phyloP scores from a whole-genome alignment of 2,113 vertebrate species.

The Pithys albifrons region DNA sequence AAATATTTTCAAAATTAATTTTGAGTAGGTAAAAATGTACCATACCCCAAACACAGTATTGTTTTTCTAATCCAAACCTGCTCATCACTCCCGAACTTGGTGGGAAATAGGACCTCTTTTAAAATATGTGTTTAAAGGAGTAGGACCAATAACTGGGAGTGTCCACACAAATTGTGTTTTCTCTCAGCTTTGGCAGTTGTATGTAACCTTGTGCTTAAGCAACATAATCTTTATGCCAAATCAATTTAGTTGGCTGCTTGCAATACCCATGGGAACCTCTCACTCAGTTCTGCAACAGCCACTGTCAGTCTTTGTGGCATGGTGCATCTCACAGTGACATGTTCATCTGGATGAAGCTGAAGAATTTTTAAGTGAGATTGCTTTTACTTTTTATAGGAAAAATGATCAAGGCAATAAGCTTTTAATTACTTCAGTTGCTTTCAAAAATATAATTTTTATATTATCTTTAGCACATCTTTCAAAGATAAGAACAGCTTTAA shows the following conservation, averaged over 20 bases:
- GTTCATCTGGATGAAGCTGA: neutral
- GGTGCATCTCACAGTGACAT: neutral
- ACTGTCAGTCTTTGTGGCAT: neutral
- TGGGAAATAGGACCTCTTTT: neutral
- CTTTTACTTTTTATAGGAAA: neutral
- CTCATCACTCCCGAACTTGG: neutral
- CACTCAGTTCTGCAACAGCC: neutral
- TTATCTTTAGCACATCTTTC: neutral
- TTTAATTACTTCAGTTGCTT: constrained; percentile 9
- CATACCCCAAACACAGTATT: neutral
- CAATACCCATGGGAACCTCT: neutral
- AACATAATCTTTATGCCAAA: fast-evolving
- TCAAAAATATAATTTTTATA: neutral
- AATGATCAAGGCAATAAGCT: neutral
- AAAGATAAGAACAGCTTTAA: neutral
- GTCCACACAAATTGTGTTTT: neutral
- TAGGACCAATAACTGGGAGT: neutral
- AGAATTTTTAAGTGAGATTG: neutral
- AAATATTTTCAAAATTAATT: neutral
- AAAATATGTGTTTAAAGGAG: neutral
- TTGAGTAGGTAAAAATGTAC: neutral
- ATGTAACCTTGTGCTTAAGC: neutral
- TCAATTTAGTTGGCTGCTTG: neutral
- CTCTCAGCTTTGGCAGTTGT: neutral
- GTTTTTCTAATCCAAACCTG: neutral